Evolutionary conservation across 2,113 vertebrate species (phyloP), one percentile per base, ranked within the genome.

Genomic region (Cochlearius cochlearius): DNA sequence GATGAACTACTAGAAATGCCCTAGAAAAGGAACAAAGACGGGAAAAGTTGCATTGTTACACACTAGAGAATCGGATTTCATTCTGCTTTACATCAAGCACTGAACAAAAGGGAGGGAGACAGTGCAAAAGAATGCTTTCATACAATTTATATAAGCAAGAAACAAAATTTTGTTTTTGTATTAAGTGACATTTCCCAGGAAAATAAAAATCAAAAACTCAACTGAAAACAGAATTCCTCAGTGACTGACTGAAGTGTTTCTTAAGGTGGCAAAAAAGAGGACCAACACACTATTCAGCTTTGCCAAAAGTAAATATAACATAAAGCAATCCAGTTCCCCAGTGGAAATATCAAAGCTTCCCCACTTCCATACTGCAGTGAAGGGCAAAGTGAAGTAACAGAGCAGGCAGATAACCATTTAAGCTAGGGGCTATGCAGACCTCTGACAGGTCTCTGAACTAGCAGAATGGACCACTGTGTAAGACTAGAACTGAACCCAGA

Each of bases 401-500:
- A 73, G 34, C 11, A 77, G 53, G 16, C 26, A 69, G 11, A 19
- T 18, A 77, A 81, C 7, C 27, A 67, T 21, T 50, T 62, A 49
- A 90, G 3, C 12, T 10, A 74, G 4, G 7, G 50, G 18, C 36
- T 27, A 43, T 5, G 4, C 32, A 55, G 52, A 71, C 11, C 22
- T 80, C 29, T 21, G 55, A 38, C 2, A 0, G 1, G 1, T 27
- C 17, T 59, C 66, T 78, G 38, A 63, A 60, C 30, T 41, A 49
- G 56, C 29, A 82, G 20, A 93, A 82, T 0, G 0, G 5, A 68
- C 12, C 19, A 41, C 30, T 22, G 47, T 5, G n/a, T 2, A 63
- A 41, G 38, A 58, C 6, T 10, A 63, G 38, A 49, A 83, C 52
- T n/a, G 32, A 75, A 89, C 26, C 62, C 22, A 56, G 11, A 27